phyloP scores from a whole-genome alignment of 2,797 vertebrate genomes.

The Periophthalmus magnuspinnatus region DNA sequence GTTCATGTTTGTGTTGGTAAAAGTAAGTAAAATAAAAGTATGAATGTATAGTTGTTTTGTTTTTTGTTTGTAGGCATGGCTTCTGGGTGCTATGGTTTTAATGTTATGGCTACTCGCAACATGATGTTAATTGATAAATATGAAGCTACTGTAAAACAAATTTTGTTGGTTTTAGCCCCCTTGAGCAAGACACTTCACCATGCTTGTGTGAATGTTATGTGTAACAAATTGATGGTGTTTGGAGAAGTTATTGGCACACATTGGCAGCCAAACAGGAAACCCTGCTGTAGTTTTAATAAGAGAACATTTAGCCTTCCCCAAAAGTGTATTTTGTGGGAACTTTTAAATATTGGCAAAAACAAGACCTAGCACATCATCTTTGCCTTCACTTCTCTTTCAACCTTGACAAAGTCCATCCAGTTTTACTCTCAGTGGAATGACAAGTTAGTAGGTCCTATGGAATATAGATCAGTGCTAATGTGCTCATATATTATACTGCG shows the following conservation, averaged over 20 bases:
- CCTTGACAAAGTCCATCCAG: constrained; percentile 49
- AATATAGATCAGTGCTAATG: constrained; percentile 54
- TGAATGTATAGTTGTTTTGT: not conserved
- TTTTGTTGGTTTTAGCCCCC: no score
- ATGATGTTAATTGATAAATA: no score
- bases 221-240: no score
- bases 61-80: no score
- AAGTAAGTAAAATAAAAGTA: not conserved
- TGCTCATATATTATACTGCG: constrained; percentile 48
- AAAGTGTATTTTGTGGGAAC: not conserved
- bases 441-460: constrained; percentile 32
- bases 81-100: no score
- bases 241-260: no score
- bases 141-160: no score
- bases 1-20: constrained; percentile 28
- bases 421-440: constrained; percentile 33
- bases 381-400: constrained; percentile 40
- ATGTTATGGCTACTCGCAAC: no score
- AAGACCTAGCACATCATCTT: constrained; percentile 6
- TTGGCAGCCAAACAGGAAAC: no score
- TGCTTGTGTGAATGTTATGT: no score
- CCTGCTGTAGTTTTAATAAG: no score
- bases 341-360: constrained; percentile 50
- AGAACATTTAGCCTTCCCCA: not conserved
- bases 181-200: no score